phyloP scores from a whole-genome alignment of 1,140 invertebrate genomes.

The Tetramorium simillimum region DNA sequence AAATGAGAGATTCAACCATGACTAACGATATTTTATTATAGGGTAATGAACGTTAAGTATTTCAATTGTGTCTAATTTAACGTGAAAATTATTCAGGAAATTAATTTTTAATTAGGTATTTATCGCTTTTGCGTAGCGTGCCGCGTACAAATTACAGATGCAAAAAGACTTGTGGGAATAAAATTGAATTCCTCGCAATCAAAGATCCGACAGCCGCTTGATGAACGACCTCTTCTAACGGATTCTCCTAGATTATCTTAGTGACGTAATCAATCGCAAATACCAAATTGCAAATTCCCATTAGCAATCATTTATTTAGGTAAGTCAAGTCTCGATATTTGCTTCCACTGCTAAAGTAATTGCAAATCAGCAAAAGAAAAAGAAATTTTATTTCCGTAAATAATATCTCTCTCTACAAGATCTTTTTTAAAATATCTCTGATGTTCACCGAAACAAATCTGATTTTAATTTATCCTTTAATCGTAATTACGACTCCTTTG shows the following conservation, averaged over 20 bases:
- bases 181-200: constrained; percentile 45
- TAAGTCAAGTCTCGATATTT: neutral
- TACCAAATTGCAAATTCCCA: constrained; percentile 32
- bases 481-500: neutral
- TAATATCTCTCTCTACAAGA: neutral
- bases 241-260: constrained; percentile 26
- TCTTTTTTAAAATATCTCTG: neutral
- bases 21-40: constrained; percentile 14
- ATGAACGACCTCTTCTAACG: constrained; percentile 38
- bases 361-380: constrained; percentile 9
- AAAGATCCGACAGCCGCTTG: constrained; percentile 40
- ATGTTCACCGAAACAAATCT: neutral
- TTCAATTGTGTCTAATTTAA: neutral
- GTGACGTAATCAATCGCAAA: constrained; percentile 41
- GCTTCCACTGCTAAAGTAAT: constrained; percentile 9
- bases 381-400: constrained; percentile 5
- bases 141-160: constrained; percentile 17
- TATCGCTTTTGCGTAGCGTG: constrained; percentile 46
- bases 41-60: neutral
- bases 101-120: constrained; percentile 58
- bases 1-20: neutral
- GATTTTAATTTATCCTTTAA: neutral
- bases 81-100: constrained; percentile 42
- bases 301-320: constrained; percentile 22
- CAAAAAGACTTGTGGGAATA: constrained; percentile 29